Evolutionary conservation across 1,140 invertebrate genomes (phyloP).

Genomic region (Drosophila murphyi): DNA sequence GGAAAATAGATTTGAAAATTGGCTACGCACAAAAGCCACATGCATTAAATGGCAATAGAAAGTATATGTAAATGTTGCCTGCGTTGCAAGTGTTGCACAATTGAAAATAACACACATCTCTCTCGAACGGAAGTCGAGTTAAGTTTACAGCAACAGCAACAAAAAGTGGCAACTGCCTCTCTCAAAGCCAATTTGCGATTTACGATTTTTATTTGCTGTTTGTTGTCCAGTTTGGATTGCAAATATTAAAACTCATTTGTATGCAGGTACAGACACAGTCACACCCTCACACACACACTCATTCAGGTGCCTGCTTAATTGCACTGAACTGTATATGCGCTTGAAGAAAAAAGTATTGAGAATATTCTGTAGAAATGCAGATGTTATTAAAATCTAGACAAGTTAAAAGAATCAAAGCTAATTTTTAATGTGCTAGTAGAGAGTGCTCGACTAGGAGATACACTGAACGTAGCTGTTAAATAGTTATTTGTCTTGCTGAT

Average conservation of each 20-base stretch:
- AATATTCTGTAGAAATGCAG: no score
- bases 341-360: background rate
- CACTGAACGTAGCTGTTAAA: no score
- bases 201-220: background rate
- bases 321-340: constrained; percentile 17
- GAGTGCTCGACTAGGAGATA: no score
- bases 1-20: constrained; percentile 60
- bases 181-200: constrained; percentile 8
- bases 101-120: constrained; percentile 14
- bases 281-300: background rate
- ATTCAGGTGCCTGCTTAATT: constrained; percentile 42
- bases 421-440: no score
- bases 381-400: no score
- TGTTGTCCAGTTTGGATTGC: constrained; percentile 9
- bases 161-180: constrained; percentile 11
- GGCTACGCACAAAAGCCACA: constrained; percentile 25
- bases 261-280: constrained; percentile 8
- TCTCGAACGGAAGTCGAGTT: constrained; percentile 40
- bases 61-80: constrained; percentile 13
- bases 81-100: constrained; percentile 20
- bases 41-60: constrained; percentile 32
- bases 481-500: no score
- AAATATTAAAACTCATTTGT: constrained; percentile 50
- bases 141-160: constrained; percentile 18
- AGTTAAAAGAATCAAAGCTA: no score